phyloP scores from a whole-genome alignment of 2,797 vertebrate genomes.

The Coreius guichenoti region DNA sequence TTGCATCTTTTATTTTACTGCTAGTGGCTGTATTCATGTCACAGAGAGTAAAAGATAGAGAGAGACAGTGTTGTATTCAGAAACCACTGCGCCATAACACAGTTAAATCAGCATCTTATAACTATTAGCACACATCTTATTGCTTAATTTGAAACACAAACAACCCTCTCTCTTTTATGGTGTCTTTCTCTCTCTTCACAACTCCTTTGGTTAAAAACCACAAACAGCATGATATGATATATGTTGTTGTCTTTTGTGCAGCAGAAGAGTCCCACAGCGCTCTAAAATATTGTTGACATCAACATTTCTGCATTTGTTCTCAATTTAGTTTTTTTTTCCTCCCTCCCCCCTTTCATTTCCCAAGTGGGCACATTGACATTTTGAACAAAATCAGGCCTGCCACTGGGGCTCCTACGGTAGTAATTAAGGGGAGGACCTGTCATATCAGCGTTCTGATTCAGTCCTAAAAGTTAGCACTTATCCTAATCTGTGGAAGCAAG shows the following conservation, averaged over 20 bases:
- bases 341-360: constrained; percentile 55
- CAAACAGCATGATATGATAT: constrained; percentile 63
- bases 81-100: not conserved
- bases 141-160: constrained; percentile 32
- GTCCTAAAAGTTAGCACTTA: constrained; percentile 47
- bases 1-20: not conserved
- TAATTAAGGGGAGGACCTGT: constrained; percentile 60
- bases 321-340: constrained; percentile 52
- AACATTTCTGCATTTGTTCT: constrained; percentile 68
- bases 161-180: constrained; percentile 25
- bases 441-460: constrained; percentile 52
- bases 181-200: constrained; percentile 11
- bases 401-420: constrained; percentile 49
- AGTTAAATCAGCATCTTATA: constrained; percentile 38
- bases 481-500: constrained; percentile 41
- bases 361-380: constrained; percentile 69
- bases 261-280: constrained; percentile 65
- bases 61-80: not conserved
- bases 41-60: not conserved
- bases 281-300: constrained; percentile 69
- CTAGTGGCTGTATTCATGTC: not conserved
- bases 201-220: constrained; percentile 65
- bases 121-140: constrained; percentile 31
- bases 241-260: constrained; percentile 66
- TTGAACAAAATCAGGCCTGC: constrained; percentile 60